Evolutionary conservation across 2,888 invertebrate species (phyloP), one percentile per base, ranked within the genome.

Genomic region (Lepidochitona cinerea): DNA sequence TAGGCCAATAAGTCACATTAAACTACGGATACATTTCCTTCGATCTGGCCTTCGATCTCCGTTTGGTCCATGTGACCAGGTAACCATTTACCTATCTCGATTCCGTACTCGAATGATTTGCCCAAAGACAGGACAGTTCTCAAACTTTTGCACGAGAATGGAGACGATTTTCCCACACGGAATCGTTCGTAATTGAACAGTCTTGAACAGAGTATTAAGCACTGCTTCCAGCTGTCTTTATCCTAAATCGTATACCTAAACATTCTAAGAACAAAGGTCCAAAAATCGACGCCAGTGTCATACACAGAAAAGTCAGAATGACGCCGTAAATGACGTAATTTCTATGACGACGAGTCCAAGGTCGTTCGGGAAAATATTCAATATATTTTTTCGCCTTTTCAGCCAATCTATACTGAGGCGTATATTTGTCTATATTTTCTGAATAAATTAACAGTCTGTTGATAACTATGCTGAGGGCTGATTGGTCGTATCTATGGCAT

Each of bases 401-500:
- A 0, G 82, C 77, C 18, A 82, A 64, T 49, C 83, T 75, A 26
- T 18, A 54, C 7, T 23, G 12, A 26, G 54, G 54, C 7, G 23
- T 23, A n/a, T 18, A 7, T 12, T 12, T 54, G 12, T 54, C 54
- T 18, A 26, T 54, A 54, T 54, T 54, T 54, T 54, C 54, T 7
- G 54, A 54, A 26, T 18, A 54, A 7, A 54, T 26, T 18, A 54
- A 23, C 12, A 54, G 54, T 23, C 54, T 12, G 66, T 85, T 85
- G 37, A 85, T 67, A 4, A 85, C 77, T 64, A 87, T 84, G 64
- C 83, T 85, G 36, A 85, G 78, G 0, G 80, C 82, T 26, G 87
- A 87, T 74, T 84, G 83, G 70, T 85, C 85, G 70, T 81, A 87
- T 74, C 83, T 79, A 72, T 87, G 87, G 73, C 87, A 87, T 3